A percentile compares a stretch with the other conserved stretches of the same genome.
Evolutionary conservation across 2,888 invertebrate genomes (phyloP).

Genomic region (Plutella xylostella): DNA sequence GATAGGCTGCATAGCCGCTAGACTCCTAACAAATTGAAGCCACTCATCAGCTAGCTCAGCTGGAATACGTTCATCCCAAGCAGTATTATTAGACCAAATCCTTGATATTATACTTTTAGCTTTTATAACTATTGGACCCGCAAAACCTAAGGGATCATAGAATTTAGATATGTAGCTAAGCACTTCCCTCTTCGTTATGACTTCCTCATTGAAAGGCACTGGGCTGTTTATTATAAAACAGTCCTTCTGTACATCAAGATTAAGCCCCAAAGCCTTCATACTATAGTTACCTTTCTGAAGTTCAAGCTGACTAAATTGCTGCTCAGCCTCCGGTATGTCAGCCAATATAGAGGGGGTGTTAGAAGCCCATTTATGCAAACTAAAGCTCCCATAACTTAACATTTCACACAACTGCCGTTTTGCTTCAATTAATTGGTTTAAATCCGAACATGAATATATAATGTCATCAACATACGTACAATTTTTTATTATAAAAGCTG

Average conservation of each 20-base stretch:
- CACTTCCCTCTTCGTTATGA: slow-evolving; percentile 2
- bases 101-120: slow-evolving; percentile 14
- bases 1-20: slow-evolving; percentile 12
- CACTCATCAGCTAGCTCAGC: slow-evolving; percentile 7
- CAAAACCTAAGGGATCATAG: slow-evolving; percentile 15
- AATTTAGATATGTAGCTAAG: slow-evolving; percentile 13
- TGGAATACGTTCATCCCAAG: slow-evolving; percentile 11
- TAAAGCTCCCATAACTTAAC: background rate
- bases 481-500: slow-evolving; percentile 9
- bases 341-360: background rate
- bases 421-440: background rate
- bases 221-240: slow-evolving; percentile 5
- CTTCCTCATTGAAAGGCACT: background rate
- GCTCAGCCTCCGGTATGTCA: slow-evolving; percentile 1
- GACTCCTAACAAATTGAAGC: slow-evolving; percentile 10
- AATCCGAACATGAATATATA: background rate
- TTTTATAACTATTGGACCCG: slow-evolving; percentile 12
- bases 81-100: slow-evolving; percentile 10
- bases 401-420: background rate
- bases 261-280: background rate
- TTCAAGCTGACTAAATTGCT: slow-evolving; percentile 13
- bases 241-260: background rate
- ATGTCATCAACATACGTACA: slow-evolving; percentile 14
- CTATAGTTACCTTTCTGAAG: slow-evolving; percentile 10
- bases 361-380: background rate